A percentile compares a stretch with the other conserved stretches of the same genome.
phyloP scores from a whole-genome alignment of 2,888 invertebrate genomes.

The Automeris io region DNA sequence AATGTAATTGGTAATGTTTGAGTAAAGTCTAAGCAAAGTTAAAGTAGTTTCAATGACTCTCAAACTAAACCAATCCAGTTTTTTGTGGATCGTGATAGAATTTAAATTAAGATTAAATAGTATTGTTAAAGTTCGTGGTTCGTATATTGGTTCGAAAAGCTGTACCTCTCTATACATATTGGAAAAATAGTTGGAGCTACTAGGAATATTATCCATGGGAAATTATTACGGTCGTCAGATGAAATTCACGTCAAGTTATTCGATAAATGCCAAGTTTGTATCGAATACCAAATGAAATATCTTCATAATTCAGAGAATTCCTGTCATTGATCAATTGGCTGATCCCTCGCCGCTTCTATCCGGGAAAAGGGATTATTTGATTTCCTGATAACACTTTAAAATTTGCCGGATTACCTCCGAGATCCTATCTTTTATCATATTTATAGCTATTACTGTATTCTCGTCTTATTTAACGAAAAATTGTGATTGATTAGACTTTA shows the following conservation, averaged over 20 bases:
- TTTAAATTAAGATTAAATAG: too few relatives aligned
- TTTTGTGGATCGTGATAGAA: too few relatives aligned
- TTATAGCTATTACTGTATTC: conserved; percentile 3
- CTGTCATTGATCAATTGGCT: conserved; percentile 48
- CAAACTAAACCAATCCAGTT: too few relatives aligned
- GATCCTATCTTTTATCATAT: conserved; percentile 3
- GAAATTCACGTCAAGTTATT: conserved; percentile 15
- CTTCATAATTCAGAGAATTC: conserved; percentile 37
- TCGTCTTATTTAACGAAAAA: too few relatives aligned
- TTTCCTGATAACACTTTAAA: conserved; percentile 40
- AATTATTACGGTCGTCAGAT: not conserved
- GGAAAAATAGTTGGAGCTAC: not conserved
- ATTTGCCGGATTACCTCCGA: conserved; percentile 23
- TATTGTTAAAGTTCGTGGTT: too few relatives aligned
- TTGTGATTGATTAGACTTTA: too few relatives aligned
- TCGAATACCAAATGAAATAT: conserved; percentile 27
- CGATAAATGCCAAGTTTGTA: conserved; percentile 19
- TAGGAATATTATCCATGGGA: not conserved
- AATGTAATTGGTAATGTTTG: too few relatives aligned
- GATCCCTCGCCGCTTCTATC: conserved; percentile 29
- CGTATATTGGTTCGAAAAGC: too few relatives aligned
- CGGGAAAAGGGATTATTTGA: conserved; percentile 39
- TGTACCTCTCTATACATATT: too few relatives aligned
- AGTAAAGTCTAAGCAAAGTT: too few relatives aligned
- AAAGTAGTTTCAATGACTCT: too few relatives aligned